Conservation (phyloP, 2,113 vertebrate species). For the Thunnus thynnus region DNA sequence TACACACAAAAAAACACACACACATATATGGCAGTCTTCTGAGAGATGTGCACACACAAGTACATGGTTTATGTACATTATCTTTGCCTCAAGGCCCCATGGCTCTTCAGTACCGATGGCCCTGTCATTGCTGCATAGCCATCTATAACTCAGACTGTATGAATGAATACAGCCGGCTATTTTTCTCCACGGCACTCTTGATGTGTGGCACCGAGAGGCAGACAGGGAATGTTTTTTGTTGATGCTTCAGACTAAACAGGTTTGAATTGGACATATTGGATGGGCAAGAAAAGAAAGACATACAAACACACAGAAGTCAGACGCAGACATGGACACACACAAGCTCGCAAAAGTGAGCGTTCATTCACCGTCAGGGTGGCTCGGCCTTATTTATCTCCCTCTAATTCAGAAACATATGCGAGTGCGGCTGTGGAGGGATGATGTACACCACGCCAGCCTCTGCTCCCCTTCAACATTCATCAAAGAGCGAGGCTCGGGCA, state of each 20-base stretch:
- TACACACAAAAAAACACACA: conserved; percentile 1
- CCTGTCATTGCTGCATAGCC: conserved; percentile 50
- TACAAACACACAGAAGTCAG: conserved; percentile 12
- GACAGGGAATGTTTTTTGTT: conserved; percentile 24
- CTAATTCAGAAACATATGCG: conserved; percentile 57
- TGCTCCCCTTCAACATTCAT: conserved; percentile 72
- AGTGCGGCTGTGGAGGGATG: conserved; percentile 56
- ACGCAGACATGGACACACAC: conserved; percentile 29
- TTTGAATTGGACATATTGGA: conserved; percentile 11
- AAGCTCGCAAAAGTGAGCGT: conserved; percentile 33
- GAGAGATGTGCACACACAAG: conserved; percentile 16
- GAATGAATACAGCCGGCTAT: conserved; percentile 48
- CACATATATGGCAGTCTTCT: conserved; percentile 6
- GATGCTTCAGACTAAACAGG: conserved; percentile 20
- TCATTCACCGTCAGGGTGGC: conserved; percentile 47
- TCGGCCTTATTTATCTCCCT: conserved; percentile 62
- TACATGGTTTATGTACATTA: conserved; percentile 54
- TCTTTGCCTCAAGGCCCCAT: conserved; percentile 72
- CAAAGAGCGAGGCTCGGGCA: conserved; percentile 64
- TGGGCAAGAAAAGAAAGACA: conserved; percentile 21
- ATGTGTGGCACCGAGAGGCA: conserved; percentile 10
- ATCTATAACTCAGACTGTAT: conserved; percentile 65
- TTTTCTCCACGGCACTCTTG: conserved; percentile 30
- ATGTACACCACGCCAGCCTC: conserved; percentile 70
- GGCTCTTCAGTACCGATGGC: conserved; percentile 51